phyloP scores from a whole-genome alignment of 2,113 vertebrate genomes.

The Progne subis region DNA sequence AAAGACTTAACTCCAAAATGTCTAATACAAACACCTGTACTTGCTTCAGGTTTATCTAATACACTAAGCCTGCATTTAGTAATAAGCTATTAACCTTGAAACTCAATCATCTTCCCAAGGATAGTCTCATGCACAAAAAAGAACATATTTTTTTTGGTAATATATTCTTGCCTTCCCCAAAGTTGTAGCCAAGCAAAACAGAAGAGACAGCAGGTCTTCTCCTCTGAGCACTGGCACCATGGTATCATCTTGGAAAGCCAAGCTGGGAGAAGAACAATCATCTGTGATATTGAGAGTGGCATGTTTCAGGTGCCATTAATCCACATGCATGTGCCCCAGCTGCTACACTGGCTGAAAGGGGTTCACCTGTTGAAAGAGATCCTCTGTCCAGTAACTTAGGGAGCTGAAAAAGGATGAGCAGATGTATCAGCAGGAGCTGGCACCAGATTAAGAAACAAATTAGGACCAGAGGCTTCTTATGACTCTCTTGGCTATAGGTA shows the following conservation, averaged over 20 bases:
- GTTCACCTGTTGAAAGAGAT: conserved; percentile 58
- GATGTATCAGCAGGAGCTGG: conserved; percentile 53
- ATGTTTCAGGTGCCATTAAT: conserved; percentile 56
- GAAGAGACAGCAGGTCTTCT: conserved; percentile 61
- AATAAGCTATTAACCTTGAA: conserved; percentile 31
- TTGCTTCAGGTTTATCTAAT: not conserved
- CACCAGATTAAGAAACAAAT: conserved; percentile 33
- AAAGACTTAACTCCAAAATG: not conserved
- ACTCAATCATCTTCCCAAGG: not conserved
- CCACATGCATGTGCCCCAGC: not conserved
- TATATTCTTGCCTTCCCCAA: not conserved
- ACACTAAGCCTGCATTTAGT: not conserved
- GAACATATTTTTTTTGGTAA: conserved; percentile 5
- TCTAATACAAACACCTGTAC: not conserved
- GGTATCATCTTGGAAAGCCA: conserved; percentile 30
- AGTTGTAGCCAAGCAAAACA: conserved; percentile 44
- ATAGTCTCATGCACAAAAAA: not conserved
- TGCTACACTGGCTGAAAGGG: conserved; percentile 29
- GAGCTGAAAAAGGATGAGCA: conserved; percentile 16
- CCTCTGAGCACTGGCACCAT: conserved; percentile 21
- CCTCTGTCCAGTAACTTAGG: not conserved
- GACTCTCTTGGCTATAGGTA: not conserved
- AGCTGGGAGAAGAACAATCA: conserved; percentile 58
- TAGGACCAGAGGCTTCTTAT: conserved; percentile 18
- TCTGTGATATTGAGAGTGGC: conserved; percentile 40